Conservation (phyloP, 2,888 invertebrate species). For the Deroplatys truncata region DNA sequence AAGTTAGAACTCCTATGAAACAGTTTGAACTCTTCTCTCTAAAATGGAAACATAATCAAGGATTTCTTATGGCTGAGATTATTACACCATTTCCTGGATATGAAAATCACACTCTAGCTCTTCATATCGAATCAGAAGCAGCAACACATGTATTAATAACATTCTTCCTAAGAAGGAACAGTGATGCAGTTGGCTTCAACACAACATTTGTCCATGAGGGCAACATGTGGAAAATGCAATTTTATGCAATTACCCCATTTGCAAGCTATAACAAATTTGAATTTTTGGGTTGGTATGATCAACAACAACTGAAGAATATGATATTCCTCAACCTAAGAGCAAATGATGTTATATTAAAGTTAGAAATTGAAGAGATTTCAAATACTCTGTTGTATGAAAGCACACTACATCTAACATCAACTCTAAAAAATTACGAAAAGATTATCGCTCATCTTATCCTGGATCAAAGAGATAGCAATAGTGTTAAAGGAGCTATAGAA, state of each 20-base stretch:
- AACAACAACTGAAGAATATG: not conserved
- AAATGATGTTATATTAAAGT: not conserved
- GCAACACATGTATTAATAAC: not conserved
- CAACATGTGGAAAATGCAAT: not conserved
- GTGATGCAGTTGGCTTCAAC: not conserved
- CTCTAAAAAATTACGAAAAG: not conserved
- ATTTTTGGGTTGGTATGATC: not conserved
- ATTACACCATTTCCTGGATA: slow-evolving; percentile 20
- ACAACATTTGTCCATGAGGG: not conserved
- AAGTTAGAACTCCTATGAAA: not conserved
- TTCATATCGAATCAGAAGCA: slow-evolving; percentile 15
- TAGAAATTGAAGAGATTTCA: not conserved
- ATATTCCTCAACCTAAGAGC: not conserved
- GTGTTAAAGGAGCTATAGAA: not conserved
- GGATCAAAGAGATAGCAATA: not conserved
- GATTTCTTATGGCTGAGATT: not conserved
- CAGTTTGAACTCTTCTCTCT: not conserved
- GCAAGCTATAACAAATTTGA: not conserved
- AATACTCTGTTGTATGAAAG: not conserved
- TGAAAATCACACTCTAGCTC: slow-evolving; percentile 24
- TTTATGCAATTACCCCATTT: not conserved
- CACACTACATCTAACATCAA: not conserved
- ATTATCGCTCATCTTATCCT: not conserved
- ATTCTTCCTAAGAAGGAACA: not conserved
- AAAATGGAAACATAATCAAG: not conserved